Conservation (phyloP, 2,797 vertebrate genomes). For the Sciaenops ocellatus region DNA sequence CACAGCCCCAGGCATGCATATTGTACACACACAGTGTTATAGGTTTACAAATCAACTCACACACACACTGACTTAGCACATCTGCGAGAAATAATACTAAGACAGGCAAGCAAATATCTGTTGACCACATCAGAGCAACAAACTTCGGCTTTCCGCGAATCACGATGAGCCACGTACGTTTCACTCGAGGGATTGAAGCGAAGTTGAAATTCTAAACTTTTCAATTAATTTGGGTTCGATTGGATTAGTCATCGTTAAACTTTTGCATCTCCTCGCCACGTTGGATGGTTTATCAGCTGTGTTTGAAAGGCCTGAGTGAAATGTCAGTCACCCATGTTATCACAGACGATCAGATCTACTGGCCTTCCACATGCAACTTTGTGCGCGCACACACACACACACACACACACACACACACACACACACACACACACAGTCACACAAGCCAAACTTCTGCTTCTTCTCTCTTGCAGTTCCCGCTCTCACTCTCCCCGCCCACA, state of each 20-base stretch:
- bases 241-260: background rate
- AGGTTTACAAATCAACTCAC: conserved; percentile 41
- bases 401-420: conserved; percentile 26
- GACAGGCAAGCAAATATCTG: conserved; percentile 35
- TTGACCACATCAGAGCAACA: conserved; percentile 46
- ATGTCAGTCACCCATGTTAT: conserved; percentile 53
- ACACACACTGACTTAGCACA: conserved; percentile 50
- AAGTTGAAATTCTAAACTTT: background rate
- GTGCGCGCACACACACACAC: conserved; percentile 19
- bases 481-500: conserved; percentile 57
- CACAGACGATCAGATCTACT: conserved; percentile 53
- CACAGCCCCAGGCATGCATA: conserved; percentile 65
- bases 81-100: conserved; percentile 54
- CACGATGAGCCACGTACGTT: conserved; percentile 1
- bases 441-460: conserved; percentile 63
- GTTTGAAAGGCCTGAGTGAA: conserved; percentile 48
- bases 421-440: conserved; percentile 26
- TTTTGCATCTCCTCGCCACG: background rate
- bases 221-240: background rate
- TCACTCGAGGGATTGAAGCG: conserved; percentile 1
- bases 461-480: conserved; percentile 68
- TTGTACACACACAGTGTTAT: conserved; percentile 60
- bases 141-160: conserved; percentile 9
- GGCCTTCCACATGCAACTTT: conserved; percentile 15
- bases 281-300: conserved; percentile 34